phyloP scores from a whole-genome alignment of 92 coral and sea anemone species.

The Hydrozoanthus gracilis region DNA sequence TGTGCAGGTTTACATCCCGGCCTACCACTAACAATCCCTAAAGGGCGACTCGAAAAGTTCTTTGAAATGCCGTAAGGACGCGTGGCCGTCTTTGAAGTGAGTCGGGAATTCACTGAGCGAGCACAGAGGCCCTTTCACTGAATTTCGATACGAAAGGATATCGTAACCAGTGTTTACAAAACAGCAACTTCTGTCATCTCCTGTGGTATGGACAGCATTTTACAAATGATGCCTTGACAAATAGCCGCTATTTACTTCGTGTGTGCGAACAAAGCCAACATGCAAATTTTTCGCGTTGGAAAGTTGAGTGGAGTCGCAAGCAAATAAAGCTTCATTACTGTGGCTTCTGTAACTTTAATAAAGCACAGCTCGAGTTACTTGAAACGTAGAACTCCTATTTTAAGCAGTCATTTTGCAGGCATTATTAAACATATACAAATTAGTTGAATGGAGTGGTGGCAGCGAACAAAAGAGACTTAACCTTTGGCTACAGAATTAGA shows the following conservation, averaged over 20 bases:
- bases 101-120: conserved; percentile 66
- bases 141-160: conserved; percentile 66
- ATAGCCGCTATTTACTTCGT: conserved; percentile 58
- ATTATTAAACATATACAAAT: conserved; percentile 68
- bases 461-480: conserved; percentile 73
- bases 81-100: conserved; percentile 36
- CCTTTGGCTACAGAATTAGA: conserved; percentile 71
- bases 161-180: conserved; percentile 63
- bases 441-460: conserved; percentile 65
- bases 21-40: conserved; percentile 8
- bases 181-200: conserved; percentile 60
- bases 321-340: conserved; percentile 12
- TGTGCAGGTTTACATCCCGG: conserved; percentile 11
- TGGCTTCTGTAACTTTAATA: neutral
- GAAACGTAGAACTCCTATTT: conserved; percentile 19
- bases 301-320: conserved; percentile 40
- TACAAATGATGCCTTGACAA: conserved; percentile 51
- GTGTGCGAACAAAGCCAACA: conserved; percentile 81
- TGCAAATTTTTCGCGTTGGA: conserved; percentile 74
- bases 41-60: neutral
- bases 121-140: conserved; percentile 49
- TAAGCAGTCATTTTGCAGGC: conserved; percentile 43
- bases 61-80: conserved; percentile 28
- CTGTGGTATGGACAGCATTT: conserved; percentile 56
- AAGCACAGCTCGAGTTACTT: conserved; percentile 12